Base-by-base conservation (phyloP, 2,113 vertebrate species). In the Paramisgurnus dabryanus region DNA sequence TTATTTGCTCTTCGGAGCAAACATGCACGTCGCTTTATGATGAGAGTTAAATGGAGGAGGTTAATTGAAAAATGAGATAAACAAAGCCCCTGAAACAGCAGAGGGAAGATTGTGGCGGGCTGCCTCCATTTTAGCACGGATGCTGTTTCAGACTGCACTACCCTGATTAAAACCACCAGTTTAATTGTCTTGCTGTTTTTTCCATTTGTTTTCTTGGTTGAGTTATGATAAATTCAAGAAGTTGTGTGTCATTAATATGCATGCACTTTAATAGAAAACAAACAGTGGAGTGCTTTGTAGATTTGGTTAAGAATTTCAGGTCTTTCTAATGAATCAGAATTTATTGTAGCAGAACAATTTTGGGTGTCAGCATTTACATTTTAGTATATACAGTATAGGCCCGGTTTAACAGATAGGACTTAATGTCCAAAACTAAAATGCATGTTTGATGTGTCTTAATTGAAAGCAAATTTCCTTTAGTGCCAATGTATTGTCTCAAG, bases 61-160 rank as follows among this genome's bases (percentile, higher is more conserved):
- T 97, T 98, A 98, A 98, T 96, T 97, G 95, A 97, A 98, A 98
- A 97, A 94, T 91, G 88, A 89, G 94, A 95, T 96, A 97, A 98
- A 97, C 93, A 96, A 95, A 93, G 88, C 85, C 85, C 84, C 93
- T 69, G 85, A 90, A 89, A 82, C 34, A 67, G 74, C 85, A 84
- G 90, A 82, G 91, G 92, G 94, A 90, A 95, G 90, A 95, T 95
- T 96, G 93, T 84, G 83, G 86, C 89, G 68, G 90, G 85, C 61
- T 84, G 89, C 58, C 83, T 90, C 86, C 85, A 85, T 88, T 81
- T 34, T 50, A 86, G 87, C 86, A 88, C 86, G 89, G 91, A 93
- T 93, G 87, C 88, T 89, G 88, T 91, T 93, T 89, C 27, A n/a
- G 93, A 95, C 90, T 90, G 87, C 84, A 85, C 81, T 86, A 88